phyloP scores from a whole-genome alignment of 2,888 invertebrate genomes.

The Drosophila histrio region DNA sequence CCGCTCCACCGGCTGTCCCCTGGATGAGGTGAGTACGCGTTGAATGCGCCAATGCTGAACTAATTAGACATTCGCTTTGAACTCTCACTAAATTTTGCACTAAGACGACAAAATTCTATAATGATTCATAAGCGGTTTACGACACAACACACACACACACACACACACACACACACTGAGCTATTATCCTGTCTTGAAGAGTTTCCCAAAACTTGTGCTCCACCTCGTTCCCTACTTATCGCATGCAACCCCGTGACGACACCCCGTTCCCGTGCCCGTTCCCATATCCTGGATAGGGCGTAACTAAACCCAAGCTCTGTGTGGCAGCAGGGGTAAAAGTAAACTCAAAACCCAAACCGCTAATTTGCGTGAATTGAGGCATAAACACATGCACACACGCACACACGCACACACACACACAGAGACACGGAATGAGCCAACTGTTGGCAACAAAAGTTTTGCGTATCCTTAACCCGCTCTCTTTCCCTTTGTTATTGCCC shows the following conservation, averaged over 20 bases:
- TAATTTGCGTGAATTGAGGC: constrained; percentile 73
- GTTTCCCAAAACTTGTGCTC: constrained; percentile 54
- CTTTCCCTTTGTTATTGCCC: not conserved
- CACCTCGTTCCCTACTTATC: not conserved
- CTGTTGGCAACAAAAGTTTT: constrained; percentile 51
- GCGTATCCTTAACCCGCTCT: constrained; percentile 31
- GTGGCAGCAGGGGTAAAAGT: constrained; percentile 12
- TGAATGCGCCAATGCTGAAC: constrained; percentile 2
- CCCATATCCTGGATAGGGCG: constrained; percentile 12
- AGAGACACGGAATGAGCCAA: constrained; percentile 21
- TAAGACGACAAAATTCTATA: constrained; percentile 70
- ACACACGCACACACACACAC: constrained; percentile 9
- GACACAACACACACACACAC: constrained; percentile 25
- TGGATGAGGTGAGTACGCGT: constrained; percentile 93
- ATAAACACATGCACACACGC: constrained; percentile 28
- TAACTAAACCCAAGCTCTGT: constrained; percentile 31
- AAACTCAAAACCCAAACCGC: constrained; percentile 63
- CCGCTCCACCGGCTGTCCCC: constrained; percentile 95
- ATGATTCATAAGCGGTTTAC: constrained; percentile 79
- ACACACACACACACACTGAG: not conserved
- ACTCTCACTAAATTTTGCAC: constrained; percentile 59
- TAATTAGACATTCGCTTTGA: constrained; percentile 81
- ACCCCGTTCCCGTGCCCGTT: no score
- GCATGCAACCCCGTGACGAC: not conserved
- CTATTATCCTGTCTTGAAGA: constrained; percentile 58